Base-by-base conservation (phyloP, 2,113 vertebrate species). In the Pan paniscus region DNA sequence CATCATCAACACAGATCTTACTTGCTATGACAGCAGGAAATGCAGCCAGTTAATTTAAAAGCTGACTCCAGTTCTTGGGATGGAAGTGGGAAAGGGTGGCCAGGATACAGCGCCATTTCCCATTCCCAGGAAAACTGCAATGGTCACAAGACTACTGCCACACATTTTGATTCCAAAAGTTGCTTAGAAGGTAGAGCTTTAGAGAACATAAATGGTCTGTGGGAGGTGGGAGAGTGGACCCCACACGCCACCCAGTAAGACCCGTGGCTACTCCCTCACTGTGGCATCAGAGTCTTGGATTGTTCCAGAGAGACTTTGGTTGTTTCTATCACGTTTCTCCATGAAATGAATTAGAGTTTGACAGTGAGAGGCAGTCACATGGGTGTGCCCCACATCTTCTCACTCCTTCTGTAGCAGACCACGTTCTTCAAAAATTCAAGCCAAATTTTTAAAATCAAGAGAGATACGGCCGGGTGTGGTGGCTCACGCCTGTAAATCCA, bases 11-110 rank as follows among this genome's bases (percentile, higher is more conserved):
- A n/a, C 64, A 48, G 61, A 43, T n/a, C 86, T 40, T 2, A 1
- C 87, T 67, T 5, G 73, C 90, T 20, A 0, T n/a, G 79, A 92
- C 92, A 90, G 93, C 89, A 93, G 91, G 97, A 93, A 94, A 86
- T 1, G 46, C 0, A 1, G 78, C 55, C 93, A 90, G 70, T 91
- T 91, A 25, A 68, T 43, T 76, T 48, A 55, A 84, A 92, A 96
- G 87, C 57, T 0, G 14, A 38, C 64, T 23, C 80, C 40, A 0
- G 87, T 17, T n/a, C 10, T 3, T 20, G 46, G 88, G 94, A 75
- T 30, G 17, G 1, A 10, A 27, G 70, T 40, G 0, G 1, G 79
- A 12, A 11, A 83, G 61, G 72, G 50, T 0, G 1, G 46, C 55
- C 16, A 7, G 89, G 72, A 38, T 8, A 0, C 9, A 1, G 25